Percentiles rank a stretch among this genome's conserved stretches.
Conservation (phyloP, 1,140 invertebrate species). For the Pseudachorutes palmiensis region DNA sequence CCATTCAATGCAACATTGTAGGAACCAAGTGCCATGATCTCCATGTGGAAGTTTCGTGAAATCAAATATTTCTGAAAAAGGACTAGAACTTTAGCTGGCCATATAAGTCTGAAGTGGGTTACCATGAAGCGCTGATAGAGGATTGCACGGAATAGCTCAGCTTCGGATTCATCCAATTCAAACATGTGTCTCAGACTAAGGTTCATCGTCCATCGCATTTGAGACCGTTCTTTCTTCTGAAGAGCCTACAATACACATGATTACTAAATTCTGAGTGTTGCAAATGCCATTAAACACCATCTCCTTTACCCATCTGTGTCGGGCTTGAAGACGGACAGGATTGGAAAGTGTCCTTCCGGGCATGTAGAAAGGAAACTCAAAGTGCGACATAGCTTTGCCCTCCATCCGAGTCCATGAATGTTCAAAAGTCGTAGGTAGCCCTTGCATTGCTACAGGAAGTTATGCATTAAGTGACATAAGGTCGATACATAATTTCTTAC, state of each 20-base stretch:
- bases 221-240: neutral
- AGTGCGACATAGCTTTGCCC: neutral
- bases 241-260: neutral
- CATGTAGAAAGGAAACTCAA: neutral
- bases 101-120: neutral
- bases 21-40: neutral
- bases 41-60: neutral
- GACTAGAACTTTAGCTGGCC: neutral
- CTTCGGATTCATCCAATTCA: neutral
- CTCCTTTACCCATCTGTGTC: slow-evolving; percentile 2
- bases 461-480: too few relatives aligned
- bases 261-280: neutral
- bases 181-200: neutral
- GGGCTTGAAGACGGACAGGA: neutral
- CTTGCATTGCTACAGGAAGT: neutral
- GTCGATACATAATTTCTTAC: neutral
- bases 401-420: neutral
- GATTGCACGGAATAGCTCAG: neutral
- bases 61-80: neutral
- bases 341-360: neutral
- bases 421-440: neutral
- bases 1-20: neutral
- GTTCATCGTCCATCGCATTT: neutral
- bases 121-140: neutral
- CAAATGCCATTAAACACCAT: slow-evolving; percentile 43